These are phyloP conservation scores for Coracias cyanogaster DNA, from an alignment of 2,797 vertebrate species.

Conservation along the genomic window DNA sequence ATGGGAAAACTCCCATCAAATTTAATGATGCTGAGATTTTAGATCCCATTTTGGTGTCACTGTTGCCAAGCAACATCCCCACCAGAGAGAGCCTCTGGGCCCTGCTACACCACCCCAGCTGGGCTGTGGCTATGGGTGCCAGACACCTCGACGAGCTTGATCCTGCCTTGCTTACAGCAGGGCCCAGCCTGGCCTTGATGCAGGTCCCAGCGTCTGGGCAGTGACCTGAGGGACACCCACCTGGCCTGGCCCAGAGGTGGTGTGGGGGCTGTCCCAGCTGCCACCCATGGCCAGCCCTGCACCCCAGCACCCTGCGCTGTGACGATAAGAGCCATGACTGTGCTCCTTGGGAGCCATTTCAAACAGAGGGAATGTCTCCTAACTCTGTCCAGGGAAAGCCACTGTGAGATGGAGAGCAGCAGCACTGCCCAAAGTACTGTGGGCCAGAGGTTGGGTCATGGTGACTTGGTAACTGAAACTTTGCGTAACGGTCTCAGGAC, in stretches of 20 bases:
- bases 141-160: rapidly evolving
- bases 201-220: no score
- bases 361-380: rapidly evolving
- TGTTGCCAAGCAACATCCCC: neutral
- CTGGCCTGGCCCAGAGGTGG: neutral
- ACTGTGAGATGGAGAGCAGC: rapidly evolving
- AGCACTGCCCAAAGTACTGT: rapidly evolving
- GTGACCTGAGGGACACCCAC: rapidly evolving
- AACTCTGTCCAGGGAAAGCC: neutral
- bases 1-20: neutral
- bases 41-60: neutral
- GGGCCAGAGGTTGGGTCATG: no score
- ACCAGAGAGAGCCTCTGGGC: rapidly evolving
- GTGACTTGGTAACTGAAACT: neutral
- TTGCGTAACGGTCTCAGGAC: neutral
- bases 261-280: neutral
- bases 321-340: neutral
- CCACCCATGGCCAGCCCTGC: rapidly evolving
- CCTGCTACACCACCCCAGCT: neutral
- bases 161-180: neutral
- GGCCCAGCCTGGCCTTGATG: neutral
- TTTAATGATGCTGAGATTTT: neutral
- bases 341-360: neutral
- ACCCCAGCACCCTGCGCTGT: rapidly evolving
- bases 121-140: neutral